A percentile compares a stretch with the other conserved stretches of the same genome.
Evolutionary conservation across 2,888 invertebrate genomes (phyloP).

Genomic region (Lasioglossum pauxillum): DNA sequence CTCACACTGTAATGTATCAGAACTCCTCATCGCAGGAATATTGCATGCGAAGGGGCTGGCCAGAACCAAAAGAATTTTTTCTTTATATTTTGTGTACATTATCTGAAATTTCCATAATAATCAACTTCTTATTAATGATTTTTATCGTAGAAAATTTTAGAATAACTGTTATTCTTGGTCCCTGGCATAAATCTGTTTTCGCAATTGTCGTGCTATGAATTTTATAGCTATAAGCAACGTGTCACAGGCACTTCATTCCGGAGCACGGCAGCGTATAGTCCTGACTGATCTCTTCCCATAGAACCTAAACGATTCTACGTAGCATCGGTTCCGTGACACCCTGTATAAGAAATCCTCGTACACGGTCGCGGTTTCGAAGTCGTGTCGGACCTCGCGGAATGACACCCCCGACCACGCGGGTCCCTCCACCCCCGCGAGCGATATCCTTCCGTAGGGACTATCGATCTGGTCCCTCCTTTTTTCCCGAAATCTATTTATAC

Average conservation of each 20-base stretch:
- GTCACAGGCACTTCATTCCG: neutral
- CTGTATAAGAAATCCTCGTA: constrained; percentile 1
- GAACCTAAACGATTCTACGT: neutral
- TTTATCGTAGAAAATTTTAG: too few relatives aligned
- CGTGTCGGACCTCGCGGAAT: constrained; percentile 7
- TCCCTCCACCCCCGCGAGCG: constrained; percentile 29
- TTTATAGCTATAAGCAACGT: too few relatives aligned
- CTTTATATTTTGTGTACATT: too few relatives aligned
- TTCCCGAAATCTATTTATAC: constrained; percentile 73
- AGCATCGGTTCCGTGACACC: neutral
- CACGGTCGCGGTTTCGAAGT: constrained; percentile 12
- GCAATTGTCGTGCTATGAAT: too few relatives aligned
- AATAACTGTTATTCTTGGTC: too few relatives aligned
- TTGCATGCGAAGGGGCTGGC: too few relatives aligned
- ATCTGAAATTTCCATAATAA: too few relatives aligned
- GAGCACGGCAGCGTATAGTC: neutral
- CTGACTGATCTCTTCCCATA: neutral
- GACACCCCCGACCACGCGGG: constrained; percentile 13
- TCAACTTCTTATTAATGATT: too few relatives aligned
- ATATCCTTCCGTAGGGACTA: constrained; percentile 64
- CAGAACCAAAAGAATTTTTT: too few relatives aligned
- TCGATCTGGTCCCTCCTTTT: constrained; percentile 61
- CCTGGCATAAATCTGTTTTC: too few relatives aligned
- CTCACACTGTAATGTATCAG: too few relatives aligned
- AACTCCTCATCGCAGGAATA: too few relatives aligned